Base-by-base conservation (phyloP, 1,140 invertebrate species). In the Penaeus chinensis region DNA sequence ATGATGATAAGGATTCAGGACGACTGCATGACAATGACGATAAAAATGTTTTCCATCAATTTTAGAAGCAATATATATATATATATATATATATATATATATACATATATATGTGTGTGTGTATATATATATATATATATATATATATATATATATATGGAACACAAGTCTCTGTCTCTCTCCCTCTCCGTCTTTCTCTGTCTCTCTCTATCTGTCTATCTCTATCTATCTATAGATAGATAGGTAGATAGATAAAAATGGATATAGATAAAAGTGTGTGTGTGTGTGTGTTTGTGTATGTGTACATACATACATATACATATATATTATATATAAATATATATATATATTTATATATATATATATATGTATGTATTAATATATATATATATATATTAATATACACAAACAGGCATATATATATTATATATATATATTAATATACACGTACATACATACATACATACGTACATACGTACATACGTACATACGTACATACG, bases 271-370 rank as follows among this genome's bases (percentile, higher is more conserved):
- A n/a, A n/a, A 54, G 32, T 61, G 32, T 61, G 54, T 81, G 7
- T 60, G 54, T 47, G 54, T 61, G 22, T 81, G 8, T 77, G 32
- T 81, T 22, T 61, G 18, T 60, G 54, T 81, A 54, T 81, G 1
- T 81, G 60, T 62, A 20, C 63, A 47, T 62, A 20, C 20, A 47
- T 10, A 62, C n/a, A 24, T 81, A 11, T 61, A 47, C 20, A n/a
- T 61, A 47, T 61, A 20, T 54, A 62, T 54, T 61, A 62, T 62
- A n/a, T 54, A 47, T 54, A n/a, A 63, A 24, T 81, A n/a, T 61
- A 47, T 61, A n/a, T 81, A 62, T 61, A 47, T 81, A 24, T 81
- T 1, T 81, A 24, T 81, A 20, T 81, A 62, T 61, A 81, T 62
- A 11, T 32, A 27, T 22, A 47, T n/a, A 0, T 66, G 3, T 76